phyloP scores from a whole-genome alignment of 2,113 vertebrate genomes.

The Trichechus manatus region DNA sequence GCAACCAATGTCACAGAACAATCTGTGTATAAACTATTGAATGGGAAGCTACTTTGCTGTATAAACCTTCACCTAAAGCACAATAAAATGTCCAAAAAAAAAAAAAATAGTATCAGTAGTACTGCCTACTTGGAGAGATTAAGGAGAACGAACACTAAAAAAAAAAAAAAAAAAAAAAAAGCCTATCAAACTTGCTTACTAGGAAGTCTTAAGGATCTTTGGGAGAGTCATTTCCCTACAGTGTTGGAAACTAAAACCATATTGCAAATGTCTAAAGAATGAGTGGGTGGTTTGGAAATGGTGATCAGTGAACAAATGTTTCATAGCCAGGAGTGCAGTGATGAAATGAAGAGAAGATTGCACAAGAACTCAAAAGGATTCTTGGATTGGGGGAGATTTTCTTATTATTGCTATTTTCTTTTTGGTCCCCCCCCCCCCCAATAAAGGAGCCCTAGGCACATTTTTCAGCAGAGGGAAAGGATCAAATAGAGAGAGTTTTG shows the following conservation, averaged over 20 bases:
- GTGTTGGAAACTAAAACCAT: background rate
- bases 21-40: too few relatives aligned
- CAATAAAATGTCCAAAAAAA: too few relatives aligned
- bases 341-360: background rate
- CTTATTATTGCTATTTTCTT: background rate
- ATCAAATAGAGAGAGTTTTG: slow-evolving; percentile 12
- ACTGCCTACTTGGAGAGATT: background rate
- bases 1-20: too few relatives aligned
- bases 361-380: background rate
- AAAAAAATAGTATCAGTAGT: background rate
- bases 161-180: background rate
- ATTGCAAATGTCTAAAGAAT: background rate
- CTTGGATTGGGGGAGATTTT: background rate
- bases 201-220: background rate
- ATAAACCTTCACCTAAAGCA: too few relatives aligned
- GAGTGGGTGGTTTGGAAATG: background rate
- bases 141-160: background rate
- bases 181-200: background rate
- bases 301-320: background rate
- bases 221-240: background rate
- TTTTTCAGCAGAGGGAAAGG: slow-evolving; percentile 37
- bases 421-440: background rate
- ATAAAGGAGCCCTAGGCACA: background rate
- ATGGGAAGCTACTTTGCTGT: too few relatives aligned
- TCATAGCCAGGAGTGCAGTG: background rate